phyloP scores from a whole-genome alignment of 2,888 invertebrate species.

The Bembecia ichneumoniformis region DNA sequence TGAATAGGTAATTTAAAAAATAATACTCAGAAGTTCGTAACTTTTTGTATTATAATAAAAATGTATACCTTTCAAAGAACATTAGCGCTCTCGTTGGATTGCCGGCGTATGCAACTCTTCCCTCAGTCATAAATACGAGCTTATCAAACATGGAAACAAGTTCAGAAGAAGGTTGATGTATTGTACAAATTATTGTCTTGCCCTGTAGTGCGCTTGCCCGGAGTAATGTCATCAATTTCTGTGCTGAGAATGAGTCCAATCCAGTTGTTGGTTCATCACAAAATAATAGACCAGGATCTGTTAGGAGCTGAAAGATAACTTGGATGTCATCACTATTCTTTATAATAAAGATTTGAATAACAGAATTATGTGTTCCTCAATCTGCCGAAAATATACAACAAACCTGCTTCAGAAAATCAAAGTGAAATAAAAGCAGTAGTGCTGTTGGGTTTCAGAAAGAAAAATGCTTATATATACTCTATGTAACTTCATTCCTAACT shows the following conservation, averaged over 20 bases:
- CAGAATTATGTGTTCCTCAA: no score
- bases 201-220: slow-evolving; percentile 80
- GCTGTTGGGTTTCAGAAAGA: no score
- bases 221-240: slow-evolving; percentile 82
- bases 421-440: no score
- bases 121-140: slow-evolving; percentile 86
- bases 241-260: slow-evolving; percentile 92
- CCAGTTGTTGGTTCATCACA: slow-evolving; percentile 98
- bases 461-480: no score
- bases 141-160: slow-evolving; percentile 86
- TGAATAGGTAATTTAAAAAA: no score
- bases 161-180: slow-evolving; percentile 94
- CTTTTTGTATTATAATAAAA: not conserved
- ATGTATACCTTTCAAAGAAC: slow-evolving; percentile 74
- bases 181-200: slow-evolving; percentile 91
- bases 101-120: slow-evolving; percentile 88
- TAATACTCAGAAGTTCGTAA: not conserved
- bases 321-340: no score
- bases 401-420: no score
- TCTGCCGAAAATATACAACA: no score
- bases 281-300: slow-evolving; percentile 92
- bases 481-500: no score
- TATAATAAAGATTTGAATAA: no score
- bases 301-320: slow-evolving; percentile 75
- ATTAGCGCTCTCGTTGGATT: slow-evolving; percentile 60